Evolutionary conservation across 2,888 invertebrate genomes (phyloP).

Genomic region (Biston stratarius): DNA sequence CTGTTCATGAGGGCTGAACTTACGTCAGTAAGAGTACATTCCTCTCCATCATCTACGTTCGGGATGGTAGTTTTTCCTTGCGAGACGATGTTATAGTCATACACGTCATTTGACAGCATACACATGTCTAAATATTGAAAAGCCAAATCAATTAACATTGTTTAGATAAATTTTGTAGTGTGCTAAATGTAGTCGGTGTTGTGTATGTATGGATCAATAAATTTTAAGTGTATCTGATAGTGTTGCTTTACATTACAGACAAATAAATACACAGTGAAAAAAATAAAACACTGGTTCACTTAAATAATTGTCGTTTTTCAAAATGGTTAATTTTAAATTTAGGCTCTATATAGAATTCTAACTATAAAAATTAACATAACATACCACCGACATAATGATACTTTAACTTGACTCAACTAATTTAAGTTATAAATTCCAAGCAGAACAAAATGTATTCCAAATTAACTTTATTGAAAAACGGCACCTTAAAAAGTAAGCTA

Average conservation of each 20-base stretch:
- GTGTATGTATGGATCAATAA: constrained; percentile 5
- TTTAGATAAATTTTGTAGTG: constrained; percentile 36
- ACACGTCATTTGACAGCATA: constrained; percentile 91
- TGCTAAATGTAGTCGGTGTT: constrained; percentile 12
- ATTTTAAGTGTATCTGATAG: constrained; percentile 5
- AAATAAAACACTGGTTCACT: background rate
- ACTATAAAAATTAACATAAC: too few species aligned
- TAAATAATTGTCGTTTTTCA: background rate
- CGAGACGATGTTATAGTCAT: constrained; percentile 95
- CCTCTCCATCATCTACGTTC: constrained; percentile 96
- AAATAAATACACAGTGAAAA: background rate
- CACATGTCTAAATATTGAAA: constrained; percentile 88
- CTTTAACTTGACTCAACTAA: background rate
- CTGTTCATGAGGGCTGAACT: constrained; percentile 82
- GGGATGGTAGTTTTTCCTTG: constrained; percentile 98
- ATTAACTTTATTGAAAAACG: too few species aligned
- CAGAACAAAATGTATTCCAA: background rate
- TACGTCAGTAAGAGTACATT: constrained; percentile 93
- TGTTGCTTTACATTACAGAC: background rate
- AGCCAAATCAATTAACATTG: constrained; percentile 45
- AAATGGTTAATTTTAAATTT: too few species aligned
- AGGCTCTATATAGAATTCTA: too few species aligned
- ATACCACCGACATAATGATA: background rate
- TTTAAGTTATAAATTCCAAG: background rate
- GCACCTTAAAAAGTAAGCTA: too few species aligned